Evolutionary conservation across 1,140 invertebrate species (phyloP), one percentile per base, ranked within the genome.

Genomic region (Caenorhabditis briggsae): DNA sequence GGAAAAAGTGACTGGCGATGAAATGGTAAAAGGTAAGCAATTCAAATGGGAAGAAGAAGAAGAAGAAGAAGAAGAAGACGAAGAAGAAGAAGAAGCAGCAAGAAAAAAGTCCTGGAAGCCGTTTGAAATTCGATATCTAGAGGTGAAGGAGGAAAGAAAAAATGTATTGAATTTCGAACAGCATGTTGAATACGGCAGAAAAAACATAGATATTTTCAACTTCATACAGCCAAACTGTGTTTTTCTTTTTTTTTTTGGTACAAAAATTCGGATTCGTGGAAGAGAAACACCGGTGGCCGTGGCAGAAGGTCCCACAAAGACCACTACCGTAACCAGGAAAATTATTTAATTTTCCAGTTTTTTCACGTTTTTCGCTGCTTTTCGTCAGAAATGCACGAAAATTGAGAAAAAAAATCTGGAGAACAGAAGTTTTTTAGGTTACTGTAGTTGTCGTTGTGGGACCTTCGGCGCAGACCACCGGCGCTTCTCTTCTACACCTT

Each of bases 111-210:
- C 43, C 46, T 23, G 46, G n/a, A 50, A 41, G n/a, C 7, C 16
- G 33, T 41, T n/a, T 5, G 70, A 78, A 50, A 78, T 46, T 50
- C 50, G 46, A 78, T 78, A 78, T 9, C 33, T 48, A 41, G n/a
- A 70, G 16, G 70, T 78, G 46, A 41, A 78, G 70, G 23, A 78
- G 20, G n/a, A 20, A 46, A 23, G 53, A 23, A 50, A 78, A 14
- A 48, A 78, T 50, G 70, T 78, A 78, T 78, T 50, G 70, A 78
- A 78, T 78, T 78, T 78, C 64, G 64, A 70, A 70, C 64, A 70
- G 33, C 70, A 78, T 78, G 70, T 78, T 78, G 70, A 78, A 78
- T 78, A 50, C 50, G 46, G 18, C 25, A 46, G 23, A 78, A 78
- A 78, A 78, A 50, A 78, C 46, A 46, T 50, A 50, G 70, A 48